phyloP scores from a whole-genome alignment of 2,797 vertebrate species.

The Epinephelus coioides region DNA sequence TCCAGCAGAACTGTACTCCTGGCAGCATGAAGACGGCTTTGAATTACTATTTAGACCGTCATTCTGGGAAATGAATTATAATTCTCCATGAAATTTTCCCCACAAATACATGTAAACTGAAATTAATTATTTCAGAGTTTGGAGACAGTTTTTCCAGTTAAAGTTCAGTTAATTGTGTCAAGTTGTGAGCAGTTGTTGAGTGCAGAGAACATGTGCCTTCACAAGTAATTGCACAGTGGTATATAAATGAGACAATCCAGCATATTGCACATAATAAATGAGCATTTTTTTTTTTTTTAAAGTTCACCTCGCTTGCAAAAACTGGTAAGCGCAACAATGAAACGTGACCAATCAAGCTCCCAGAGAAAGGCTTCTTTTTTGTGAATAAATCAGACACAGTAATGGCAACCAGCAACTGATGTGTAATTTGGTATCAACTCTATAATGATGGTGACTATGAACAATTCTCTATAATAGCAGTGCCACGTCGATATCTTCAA shows the following conservation, averaged over 20 bases:
- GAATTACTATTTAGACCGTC: neutral
- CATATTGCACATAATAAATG: neutral
- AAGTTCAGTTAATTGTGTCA: neutral
- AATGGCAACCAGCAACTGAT: conserved; percentile 26
- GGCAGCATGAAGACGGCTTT: neutral
- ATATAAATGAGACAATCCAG: neutral
- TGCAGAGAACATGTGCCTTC: neutral
- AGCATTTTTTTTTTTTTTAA: neutral
- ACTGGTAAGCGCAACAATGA: conserved; percentile 18
- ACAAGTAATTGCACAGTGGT: neutral
- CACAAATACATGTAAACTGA: neutral
- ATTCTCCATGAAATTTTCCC: neutral
- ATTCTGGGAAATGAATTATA: neutral
- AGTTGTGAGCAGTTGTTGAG: neutral
- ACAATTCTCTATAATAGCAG: conserved; percentile 53
- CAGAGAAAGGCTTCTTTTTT: conserved; percentile 5
- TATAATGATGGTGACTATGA: conserved; percentile 51
- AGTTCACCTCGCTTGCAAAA: conserved; percentile 14
- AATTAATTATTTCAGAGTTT: neutral
- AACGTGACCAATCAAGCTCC: conserved; percentile 38
- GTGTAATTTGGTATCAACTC: conserved; percentile 59
- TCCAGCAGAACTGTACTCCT: neutral
- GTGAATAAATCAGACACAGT: conserved; percentile 48
- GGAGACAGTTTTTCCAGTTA: neutral
- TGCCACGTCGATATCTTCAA: conserved; percentile 52